phyloP scores from a whole-genome alignment of 2,113 vertebrate genomes.

The Silurus meridionalis region DNA sequence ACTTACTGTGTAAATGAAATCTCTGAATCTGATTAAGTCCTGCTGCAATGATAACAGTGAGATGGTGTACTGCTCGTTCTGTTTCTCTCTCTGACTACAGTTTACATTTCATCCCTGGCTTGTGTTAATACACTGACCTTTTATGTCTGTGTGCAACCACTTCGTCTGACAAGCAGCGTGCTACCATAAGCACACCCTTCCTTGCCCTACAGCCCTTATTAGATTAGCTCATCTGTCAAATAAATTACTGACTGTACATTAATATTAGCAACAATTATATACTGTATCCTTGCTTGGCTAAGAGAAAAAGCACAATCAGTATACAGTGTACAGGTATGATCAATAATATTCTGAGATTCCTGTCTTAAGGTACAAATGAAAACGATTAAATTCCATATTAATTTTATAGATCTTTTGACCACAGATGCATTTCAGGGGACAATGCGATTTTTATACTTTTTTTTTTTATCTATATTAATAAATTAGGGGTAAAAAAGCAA shows the following conservation, averaged over 20 bases:
- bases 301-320: not conserved
- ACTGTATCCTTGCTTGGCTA: not conserved
- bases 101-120: conserved; percentile 55
- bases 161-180: conserved; percentile 52
- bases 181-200: conserved; percentile 47
- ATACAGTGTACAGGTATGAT: not conserved
- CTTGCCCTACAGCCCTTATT: conserved; percentile 56
- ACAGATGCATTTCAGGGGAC: not conserved
- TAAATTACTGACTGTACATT: conserved; percentile 49
- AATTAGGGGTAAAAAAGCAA: not conserved
- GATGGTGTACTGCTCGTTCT: conserved; percentile 29
- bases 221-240: conserved; percentile 47
- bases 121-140: conserved; percentile 53
- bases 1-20: conserved; percentile 46
- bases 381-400: not conserved
- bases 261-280: not conserved
- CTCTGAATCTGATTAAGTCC: conserved; percentile 39
- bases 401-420: not conserved
- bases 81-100: conserved; percentile 35
- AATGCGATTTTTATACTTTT: not conserved
- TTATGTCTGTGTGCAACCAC: conserved; percentile 50
- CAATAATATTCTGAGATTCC: not conserved
- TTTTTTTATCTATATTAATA: not conserved
- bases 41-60: conserved; percentile 37
- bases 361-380: not conserved